Percentiles rank a stretch among this genome's conserved stretches.
These are phyloP conservation scores for Nothocercus nigrocapillus DNA, from an alignment of 2,113 vertebrate genomes.

Conservation along the genomic window DNA sequence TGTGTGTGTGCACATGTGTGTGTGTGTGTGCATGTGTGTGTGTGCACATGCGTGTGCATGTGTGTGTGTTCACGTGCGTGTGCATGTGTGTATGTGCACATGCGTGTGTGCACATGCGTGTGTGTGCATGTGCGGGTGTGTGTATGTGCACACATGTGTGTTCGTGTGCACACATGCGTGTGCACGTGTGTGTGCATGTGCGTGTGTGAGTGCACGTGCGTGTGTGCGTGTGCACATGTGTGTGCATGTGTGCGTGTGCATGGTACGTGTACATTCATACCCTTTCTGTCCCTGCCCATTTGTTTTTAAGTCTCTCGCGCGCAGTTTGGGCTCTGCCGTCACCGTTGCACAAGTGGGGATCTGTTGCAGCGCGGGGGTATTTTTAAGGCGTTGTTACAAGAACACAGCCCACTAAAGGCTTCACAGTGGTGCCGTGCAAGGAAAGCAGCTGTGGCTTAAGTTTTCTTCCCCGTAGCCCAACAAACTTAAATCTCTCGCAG, in stretches of 20 bases:
- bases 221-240: background rate
- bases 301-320: background rate
- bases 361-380: rapidly evolving
- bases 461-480: background rate
- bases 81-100: too few relatives aligned
- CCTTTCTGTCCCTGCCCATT: rapidly evolving
- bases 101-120: too few relatives aligned
- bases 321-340: background rate
- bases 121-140: too few relatives aligned
- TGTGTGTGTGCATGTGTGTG: too few relatives aligned
- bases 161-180: too few relatives aligned
- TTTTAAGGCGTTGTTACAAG: background rate
- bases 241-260: too few relatives aligned
- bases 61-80: too few relatives aligned
- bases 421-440: background rate
- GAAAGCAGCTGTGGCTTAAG: conserved; percentile 10
- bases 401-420: background rate
- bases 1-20: too few relatives aligned
- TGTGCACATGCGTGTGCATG: too few relatives aligned
- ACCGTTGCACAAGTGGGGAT: background rate
- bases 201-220: too few relatives aligned
- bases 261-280: background rate
- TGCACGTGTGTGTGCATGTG: background rate
- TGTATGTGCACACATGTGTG: too few relatives aligned
- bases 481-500: background rate